A percentile compares a stretch with the other conserved stretches of the same genome.
These are phyloP conservation scores for Anoplolepis gracilipes DNA, from an alignment of 1,140 invertebrate species.

Conservation along the genomic window DNA sequence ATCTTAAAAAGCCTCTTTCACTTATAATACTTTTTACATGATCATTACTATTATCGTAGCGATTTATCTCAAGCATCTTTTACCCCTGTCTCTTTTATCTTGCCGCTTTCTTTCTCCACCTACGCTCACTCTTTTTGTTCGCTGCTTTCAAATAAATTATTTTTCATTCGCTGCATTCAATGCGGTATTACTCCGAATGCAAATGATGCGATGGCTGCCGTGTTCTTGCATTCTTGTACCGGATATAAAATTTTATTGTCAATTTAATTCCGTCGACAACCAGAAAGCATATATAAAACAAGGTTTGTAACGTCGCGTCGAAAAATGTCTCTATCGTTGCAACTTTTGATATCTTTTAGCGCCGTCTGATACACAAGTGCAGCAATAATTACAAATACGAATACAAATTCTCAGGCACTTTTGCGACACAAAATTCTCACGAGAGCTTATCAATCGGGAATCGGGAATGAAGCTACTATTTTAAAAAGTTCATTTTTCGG, in stretches of 20 bases:
- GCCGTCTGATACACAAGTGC: background rate
- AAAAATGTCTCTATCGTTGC: background rate
- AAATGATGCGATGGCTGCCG: background rate
- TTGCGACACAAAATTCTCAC: background rate
- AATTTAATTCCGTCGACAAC: background rate
- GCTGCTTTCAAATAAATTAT: background rate
- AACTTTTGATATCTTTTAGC: background rate
- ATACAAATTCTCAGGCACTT: background rate
- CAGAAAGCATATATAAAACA: background rate
- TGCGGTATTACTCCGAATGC: conserved; percentile 11
- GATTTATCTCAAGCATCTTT: background rate
- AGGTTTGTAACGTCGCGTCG: background rate
- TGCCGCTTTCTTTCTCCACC: background rate
- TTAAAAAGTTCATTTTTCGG: conserved; percentile 2
- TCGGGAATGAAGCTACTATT: background rate
- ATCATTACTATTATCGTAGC: background rate
- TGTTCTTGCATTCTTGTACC: background rate
- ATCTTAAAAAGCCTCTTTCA: background rate
- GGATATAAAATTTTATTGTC: conserved; percentile 30
- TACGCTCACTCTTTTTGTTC: background rate
- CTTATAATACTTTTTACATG: background rate
- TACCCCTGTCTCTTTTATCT: background rate
- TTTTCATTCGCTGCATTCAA: conserved; percentile 13
- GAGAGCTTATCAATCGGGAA: conserved; percentile 22
- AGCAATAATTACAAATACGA: background rate